phyloP scores from a whole-genome alignment of 1,140 invertebrate species.

The Monochamus saltuarius region DNA sequence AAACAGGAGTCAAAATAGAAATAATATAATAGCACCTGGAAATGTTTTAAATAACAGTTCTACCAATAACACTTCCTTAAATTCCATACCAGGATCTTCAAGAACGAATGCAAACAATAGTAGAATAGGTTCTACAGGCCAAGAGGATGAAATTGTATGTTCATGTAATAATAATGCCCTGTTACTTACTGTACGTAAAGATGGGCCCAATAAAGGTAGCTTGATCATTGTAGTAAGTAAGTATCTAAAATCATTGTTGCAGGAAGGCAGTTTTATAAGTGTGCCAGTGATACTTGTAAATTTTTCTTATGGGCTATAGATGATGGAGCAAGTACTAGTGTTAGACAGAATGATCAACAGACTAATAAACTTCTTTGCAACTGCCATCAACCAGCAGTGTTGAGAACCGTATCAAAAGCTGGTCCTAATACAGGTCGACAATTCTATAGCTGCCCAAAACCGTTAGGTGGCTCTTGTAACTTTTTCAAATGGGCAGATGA shows the following conservation, averaged over 20 bases:
- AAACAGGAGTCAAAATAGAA: too few relatives aligned
- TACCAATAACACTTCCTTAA: not conserved
- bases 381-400: constrained; percentile 57
- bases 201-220: constrained; percentile 74
- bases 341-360: not conserved
- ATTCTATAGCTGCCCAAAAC: constrained; percentile 79
- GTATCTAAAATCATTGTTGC: constrained; percentile 32
- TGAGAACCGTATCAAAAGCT: constrained; percentile 75
- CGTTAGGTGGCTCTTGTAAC: constrained; percentile 64
- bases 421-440: constrained; percentile 80
- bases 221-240: constrained; percentile 15
- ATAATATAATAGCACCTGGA: too few relatives aligned
- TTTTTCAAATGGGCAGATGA: constrained; percentile 90
- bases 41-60: too few relatives aligned
- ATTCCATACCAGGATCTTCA: constrained; percentile 10
- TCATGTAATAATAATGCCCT: constrained; percentile 60
- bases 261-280: constrained; percentile 82
- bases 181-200: constrained; percentile 72
- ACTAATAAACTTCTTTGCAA: constrained; percentile 50
- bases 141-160: constrained; percentile 58
- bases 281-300: constrained; percentile 63
- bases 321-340: constrained; percentile 10
- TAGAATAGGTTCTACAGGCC: not conserved
- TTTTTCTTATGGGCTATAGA: constrained; percentile 78
- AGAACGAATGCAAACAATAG: constrained; percentile 5